These are phyloP conservation scores for Chelidonichthys spinosus DNA, from an alignment of 2,797 vertebrate genomes.

Conservation along the genomic window DNA sequence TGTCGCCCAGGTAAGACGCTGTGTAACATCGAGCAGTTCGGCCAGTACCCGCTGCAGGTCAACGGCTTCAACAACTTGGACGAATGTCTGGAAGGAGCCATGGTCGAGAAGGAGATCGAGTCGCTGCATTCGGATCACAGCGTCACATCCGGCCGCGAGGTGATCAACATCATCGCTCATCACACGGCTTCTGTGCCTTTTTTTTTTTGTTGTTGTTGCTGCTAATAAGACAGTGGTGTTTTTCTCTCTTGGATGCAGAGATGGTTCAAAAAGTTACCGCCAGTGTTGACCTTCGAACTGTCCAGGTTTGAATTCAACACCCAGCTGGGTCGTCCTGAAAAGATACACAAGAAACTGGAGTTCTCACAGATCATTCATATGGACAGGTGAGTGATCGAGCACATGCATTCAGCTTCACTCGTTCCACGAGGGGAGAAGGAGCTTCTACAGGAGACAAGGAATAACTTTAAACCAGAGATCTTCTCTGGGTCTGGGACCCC, in stretches of 20 bases:
- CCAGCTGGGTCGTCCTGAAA: conserved; percentile 95
- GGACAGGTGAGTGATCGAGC: conserved; percentile 90
- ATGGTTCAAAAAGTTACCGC: conserved; percentile 97
- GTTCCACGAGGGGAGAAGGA: not conserved
- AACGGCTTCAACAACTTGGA: conserved; percentile 94
- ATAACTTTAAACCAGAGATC: not conserved
- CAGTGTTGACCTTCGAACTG: conserved; percentile 96
- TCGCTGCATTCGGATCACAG: conserved; percentile 83
- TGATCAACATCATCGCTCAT: conserved; percentile 57
- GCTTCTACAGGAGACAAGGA: not conserved
- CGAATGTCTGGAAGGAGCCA: conserved; percentile 95
- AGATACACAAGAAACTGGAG: conserved; percentile 98
- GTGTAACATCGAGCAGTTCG: conserved; percentile 95
- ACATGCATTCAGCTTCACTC: not conserved
- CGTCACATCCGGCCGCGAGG: conserved; percentile 89
- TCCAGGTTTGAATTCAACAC: conserved; percentile 98
- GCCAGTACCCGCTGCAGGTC: conserved; percentile 98
- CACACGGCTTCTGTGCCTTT: too few species aligned
- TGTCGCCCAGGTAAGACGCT: conserved; percentile 86
- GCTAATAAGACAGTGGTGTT: conserved; percentile 1
- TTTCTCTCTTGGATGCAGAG: conserved; percentile 81
- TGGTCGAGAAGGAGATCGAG: conserved; percentile 94
- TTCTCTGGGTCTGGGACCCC: too few species aligned
- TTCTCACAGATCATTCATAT: conserved; percentile 95
- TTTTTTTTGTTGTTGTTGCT: not conserved